These are phyloP conservation scores for Drymodes brunneopygia DNA, from an alignment of 2,113 vertebrate species.

Conservation along the genomic window DNA sequence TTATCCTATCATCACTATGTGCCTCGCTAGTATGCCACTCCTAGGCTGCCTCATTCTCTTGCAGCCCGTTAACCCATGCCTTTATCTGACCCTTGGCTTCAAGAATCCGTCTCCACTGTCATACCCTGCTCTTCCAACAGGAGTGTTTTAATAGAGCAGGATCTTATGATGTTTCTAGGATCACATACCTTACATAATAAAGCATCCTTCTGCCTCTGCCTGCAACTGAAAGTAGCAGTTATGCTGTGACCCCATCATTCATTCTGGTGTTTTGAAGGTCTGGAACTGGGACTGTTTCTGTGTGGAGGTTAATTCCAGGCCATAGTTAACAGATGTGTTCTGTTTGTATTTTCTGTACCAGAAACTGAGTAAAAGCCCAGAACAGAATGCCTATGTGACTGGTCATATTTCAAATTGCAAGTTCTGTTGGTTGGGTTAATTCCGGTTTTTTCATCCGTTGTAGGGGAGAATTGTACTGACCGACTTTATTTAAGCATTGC, in stretches of 20 bases:
- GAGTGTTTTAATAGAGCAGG: neutral
- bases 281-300: neutral
- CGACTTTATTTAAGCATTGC: neutral
- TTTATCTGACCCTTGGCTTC: neutral
- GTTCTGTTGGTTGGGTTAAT: neutral
- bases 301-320: neutral
- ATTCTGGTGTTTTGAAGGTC: neutral
- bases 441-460: neutral
- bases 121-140: neutral
- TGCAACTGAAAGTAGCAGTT: neutral
- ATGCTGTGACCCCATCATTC: neutral
- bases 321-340: neutral
- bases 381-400: neutral
- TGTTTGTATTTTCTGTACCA: neutral
- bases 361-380: neutral
- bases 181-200: neutral
- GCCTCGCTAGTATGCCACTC: neutral
- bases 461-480: neutral
- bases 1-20: neutral
- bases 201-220: neutral
- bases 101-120: neutral
- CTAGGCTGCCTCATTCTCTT: neutral
- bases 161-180: neutral
- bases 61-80: neutral
- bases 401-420: neutral